Evolutionary conservation across 2,888 invertebrate species (phyloP).

Genomic region (Trissolcus brochymenae): DNA sequence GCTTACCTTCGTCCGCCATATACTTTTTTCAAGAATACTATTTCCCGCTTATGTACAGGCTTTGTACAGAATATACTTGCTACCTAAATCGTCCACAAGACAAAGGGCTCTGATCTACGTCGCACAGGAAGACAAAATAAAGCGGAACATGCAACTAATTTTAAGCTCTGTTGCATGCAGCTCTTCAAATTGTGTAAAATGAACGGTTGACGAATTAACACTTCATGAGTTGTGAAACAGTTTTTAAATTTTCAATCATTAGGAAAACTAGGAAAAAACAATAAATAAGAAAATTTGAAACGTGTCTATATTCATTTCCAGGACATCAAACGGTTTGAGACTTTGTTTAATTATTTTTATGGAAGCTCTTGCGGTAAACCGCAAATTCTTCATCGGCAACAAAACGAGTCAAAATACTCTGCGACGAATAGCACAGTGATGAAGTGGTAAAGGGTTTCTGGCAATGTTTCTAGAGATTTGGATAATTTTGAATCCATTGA

Average conservation of each 20-base stretch:
- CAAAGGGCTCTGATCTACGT: constrained; percentile 51
- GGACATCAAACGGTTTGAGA: too few species aligned
- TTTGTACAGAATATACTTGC: constrained; percentile 24
- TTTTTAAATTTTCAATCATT: too few species aligned
- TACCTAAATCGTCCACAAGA: constrained; percentile 46
- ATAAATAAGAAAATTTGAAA: too few species aligned
- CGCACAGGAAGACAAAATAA: constrained; percentile 42
- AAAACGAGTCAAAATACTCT: neutral
- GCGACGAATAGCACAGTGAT: neutral
- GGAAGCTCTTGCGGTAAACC: too few species aligned
- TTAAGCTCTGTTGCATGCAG: constrained; percentile 40
- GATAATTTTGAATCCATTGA: constrained; percentile 44
- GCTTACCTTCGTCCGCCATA: neutral
- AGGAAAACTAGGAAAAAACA: neutral
- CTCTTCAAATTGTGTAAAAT: constrained; percentile 37
- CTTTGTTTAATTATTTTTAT: too few species aligned
- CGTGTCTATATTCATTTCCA: too few species aligned
- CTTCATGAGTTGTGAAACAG: neutral
- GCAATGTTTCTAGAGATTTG: constrained; percentile 26
- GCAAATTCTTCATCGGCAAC: neutral
- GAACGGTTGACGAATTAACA: constrained; percentile 23
- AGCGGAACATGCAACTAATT: constrained; percentile 52
- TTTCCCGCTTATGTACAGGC: constrained; percentile 39
- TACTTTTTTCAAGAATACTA: constrained; percentile 38
- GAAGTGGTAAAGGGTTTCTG: constrained; percentile 8